Percentiles rank a stretch among this genome's conserved stretches.
phyloP scores from a whole-genome alignment of 2,888 invertebrate species.

The Cephus runcator region DNA sequence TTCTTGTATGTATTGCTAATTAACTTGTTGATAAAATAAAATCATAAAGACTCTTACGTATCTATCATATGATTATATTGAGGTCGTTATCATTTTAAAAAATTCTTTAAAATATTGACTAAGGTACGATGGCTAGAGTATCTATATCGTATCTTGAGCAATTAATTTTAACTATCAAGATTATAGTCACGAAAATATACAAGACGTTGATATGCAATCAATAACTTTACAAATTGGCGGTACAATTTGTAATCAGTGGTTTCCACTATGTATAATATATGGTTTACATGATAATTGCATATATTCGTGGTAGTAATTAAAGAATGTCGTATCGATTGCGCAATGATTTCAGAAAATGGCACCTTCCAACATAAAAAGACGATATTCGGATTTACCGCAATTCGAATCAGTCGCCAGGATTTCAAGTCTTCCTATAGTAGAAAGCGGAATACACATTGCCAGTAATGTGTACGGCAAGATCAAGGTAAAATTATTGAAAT shows the following conservation, averaged over 20 bases:
- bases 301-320: not conserved
- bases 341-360: constrained; percentile 40
- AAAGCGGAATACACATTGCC: constrained; percentile 79
- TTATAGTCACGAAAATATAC: not conserved
- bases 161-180: not conserved
- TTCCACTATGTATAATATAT: not conserved
- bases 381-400: constrained; percentile 66
- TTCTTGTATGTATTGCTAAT: not conserved
- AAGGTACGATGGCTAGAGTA: not conserved
- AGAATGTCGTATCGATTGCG: not conserved
- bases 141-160: not conserved
- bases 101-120: not conserved
- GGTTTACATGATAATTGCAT: constrained; percentile 2
- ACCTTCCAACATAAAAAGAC: constrained; percentile 36
- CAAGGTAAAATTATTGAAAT: constrained; percentile 69
- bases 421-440: constrained; percentile 84
- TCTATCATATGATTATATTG: not conserved
- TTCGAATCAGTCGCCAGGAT: constrained; percentile 81
- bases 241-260: not conserved
- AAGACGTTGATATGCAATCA: not conserved
- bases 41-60: not conserved
- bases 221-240: not conserved
- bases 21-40: not conserved
- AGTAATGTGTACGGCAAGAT: constrained; percentile 80
- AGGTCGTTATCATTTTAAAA: not conserved